Percentiles rank a stretch among this genome's conserved stretches.
These are phyloP conservation scores for Nephrotoma flavescens DNA, from an alignment of 2,888 invertebrate genomes.

Conservation along the genomic window DNA sequence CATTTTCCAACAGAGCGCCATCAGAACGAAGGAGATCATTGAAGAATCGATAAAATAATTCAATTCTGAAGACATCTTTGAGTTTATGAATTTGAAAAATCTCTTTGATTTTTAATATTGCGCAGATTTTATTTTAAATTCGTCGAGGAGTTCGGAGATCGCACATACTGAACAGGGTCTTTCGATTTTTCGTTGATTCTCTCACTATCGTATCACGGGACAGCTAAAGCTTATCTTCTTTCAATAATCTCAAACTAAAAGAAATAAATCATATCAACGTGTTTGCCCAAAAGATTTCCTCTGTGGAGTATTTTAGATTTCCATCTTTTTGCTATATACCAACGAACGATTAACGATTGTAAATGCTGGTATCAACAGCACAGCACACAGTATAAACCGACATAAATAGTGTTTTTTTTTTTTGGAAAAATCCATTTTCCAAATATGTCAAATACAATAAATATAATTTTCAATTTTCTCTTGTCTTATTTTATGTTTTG, in stretches of 20 bases:
- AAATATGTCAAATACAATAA: slow-evolving; percentile 4
- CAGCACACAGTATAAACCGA: not conserved
- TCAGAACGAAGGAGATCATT: too few relatives aligned
- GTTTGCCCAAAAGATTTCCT: not conserved
- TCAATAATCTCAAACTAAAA: not conserved
- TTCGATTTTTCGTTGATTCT: too few relatives aligned
- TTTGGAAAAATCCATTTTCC: not conserved
- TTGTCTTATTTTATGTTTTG: not conserved
- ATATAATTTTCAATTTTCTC: slow-evolving; percentile 3
- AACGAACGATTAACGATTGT: not conserved
- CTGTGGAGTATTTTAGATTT: not conserved
- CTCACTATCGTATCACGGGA: too few relatives aligned
- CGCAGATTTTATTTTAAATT: too few relatives aligned
- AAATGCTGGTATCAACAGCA: not conserved
- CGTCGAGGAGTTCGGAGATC: too few relatives aligned
- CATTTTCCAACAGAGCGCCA: too few relatives aligned
- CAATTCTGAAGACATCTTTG: too few relatives aligned
- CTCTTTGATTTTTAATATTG: too few relatives aligned
- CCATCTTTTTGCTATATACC: not conserved
- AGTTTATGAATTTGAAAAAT: too few relatives aligned
- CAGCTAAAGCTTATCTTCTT: too few relatives aligned
- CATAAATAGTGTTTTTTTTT: not conserved
- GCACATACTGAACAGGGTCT: too few relatives aligned
- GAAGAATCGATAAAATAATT: too few relatives aligned
- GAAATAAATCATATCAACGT: not conserved